These are phyloP conservation scores for Drosophila micromelanica DNA, from an alignment of 1,140 invertebrate genomes.

Conservation along the genomic window DNA sequence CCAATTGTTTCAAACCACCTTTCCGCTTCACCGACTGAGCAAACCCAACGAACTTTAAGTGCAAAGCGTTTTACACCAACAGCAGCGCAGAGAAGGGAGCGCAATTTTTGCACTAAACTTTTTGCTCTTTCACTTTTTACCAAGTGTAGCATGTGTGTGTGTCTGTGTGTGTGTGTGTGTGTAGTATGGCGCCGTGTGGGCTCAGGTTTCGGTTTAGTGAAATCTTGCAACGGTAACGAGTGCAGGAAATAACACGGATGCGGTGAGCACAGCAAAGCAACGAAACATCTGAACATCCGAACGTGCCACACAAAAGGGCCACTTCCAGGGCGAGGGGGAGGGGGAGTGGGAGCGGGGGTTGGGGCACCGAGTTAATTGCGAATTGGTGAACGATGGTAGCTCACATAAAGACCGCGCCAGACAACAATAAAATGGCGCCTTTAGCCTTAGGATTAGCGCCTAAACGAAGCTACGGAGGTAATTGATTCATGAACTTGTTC, in stretches of 20 bases:
- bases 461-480: neutral
- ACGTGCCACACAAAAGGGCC: neutral
- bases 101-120: constrained; percentile 67
- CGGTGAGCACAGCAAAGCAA: constrained; percentile 19
- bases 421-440: neutral
- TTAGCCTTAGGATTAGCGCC: neutral
- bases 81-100: constrained; percentile 27
- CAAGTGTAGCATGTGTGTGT: neutral
- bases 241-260: constrained; percentile 56
- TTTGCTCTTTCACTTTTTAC: constrained; percentile 72
- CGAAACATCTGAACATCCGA: constrained; percentile 24
- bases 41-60: constrained; percentile 72
- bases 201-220: constrained; percentile 42
- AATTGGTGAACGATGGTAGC: neutral
- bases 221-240: constrained; percentile 51
- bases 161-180: constrained; percentile 9
- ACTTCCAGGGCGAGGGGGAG: too few relatives aligned
- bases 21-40: constrained; percentile 64
- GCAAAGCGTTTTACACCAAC: constrained; percentile 63
- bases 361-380: neutral
- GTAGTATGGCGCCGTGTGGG: constrained; percentile 6
- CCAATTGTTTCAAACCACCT: constrained; percentile 53
- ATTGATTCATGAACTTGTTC: constrained; percentile 10
- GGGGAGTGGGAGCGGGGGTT: neutral
- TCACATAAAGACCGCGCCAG: neutral